Base-by-base conservation (phyloP, 2,797 vertebrate species). In the Squalus acanthias region DNA sequence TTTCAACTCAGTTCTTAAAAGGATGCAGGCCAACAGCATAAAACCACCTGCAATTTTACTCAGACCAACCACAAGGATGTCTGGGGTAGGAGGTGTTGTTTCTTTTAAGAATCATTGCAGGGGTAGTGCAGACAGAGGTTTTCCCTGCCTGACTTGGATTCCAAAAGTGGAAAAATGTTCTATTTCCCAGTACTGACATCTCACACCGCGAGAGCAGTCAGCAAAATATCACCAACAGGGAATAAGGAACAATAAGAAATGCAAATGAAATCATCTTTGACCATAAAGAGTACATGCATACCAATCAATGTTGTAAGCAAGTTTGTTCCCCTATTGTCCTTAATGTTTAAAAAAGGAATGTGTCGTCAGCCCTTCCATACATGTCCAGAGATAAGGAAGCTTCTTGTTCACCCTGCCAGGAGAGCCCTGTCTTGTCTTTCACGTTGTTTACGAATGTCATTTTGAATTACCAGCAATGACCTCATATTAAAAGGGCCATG, bases 1-100 rank as follows among this genome's bases (percentile, higher is more conserved):
- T 92, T 92, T n/a, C 60, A 65, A n/a, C 33, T 39, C 89, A 67
- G 89, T n/a, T 92, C 89, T 65, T 92, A 9, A 92, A 85, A 65
- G 53, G 3, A 3, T 65, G 33, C 29, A 65, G 89, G 12, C 89
- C 2, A 7, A 26, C 2, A 53, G 50, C 24, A 57, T 0, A 89
- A 53, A 46, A 85, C 79, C 20, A 17, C 39, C 39, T 82, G 79
- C 29, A 76, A 76, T 33, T 76, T 76, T 76, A 88, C 22, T 60
- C 87, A 88, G 87, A 57, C 9, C 24, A 50, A 46, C 20, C 46
- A 22, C 82, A 89, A 89, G 53, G 53, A 57, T 33, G 87, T 10
- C 87, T 89, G 6, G 20, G 60, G 8, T 60, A 8, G 72, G 8
- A 50, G 85, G 8, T 2, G 85, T 7, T 46, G 22, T 24, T 87